Evolutionary conservation across 2,113 vertebrate species (phyloP).

Genomic region (Chloroceryle aenea): DNA sequence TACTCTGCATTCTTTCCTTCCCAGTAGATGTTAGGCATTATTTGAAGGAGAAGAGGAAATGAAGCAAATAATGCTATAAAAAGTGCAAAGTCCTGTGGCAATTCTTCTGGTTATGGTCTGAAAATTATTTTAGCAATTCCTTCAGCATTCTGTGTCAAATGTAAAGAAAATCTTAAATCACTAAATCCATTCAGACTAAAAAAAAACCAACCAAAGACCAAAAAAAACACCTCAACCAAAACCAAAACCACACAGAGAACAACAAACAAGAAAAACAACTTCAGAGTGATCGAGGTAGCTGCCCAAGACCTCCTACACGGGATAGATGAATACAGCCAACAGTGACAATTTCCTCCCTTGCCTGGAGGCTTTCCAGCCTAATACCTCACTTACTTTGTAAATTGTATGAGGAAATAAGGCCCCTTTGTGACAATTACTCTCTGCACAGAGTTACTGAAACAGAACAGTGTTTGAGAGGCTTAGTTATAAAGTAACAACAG

Average conservation of each 20-base stretch:
- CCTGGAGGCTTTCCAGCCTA: background rate
- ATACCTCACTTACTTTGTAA: background rate
- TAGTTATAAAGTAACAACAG: background rate
- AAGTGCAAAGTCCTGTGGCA: background rate
- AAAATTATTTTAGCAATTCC: background rate
- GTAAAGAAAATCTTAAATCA: background rate
- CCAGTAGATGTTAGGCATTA: background rate
- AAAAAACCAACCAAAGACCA: background rate
- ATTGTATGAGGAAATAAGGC: background rate
- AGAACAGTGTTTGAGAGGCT: background rate
- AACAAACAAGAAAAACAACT: background rate
- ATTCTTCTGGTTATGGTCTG: background rate
- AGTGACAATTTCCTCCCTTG: background rate
- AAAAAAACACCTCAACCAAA: no score
- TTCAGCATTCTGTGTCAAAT: background rate
- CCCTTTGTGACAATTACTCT: background rate
- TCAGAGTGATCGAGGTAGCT: background rate
- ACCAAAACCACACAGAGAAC: background rate
- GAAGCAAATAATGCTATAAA: conserved; percentile 18
- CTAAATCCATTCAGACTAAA: background rate
- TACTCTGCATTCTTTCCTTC: background rate
- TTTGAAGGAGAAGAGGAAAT: background rate
- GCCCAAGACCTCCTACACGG: background rate
- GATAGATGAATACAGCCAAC: background rate
- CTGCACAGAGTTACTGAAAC: background rate